Conservation (phyloP, 2,113 vertebrate genomes). For the Protomyctophum bolini region DNA sequence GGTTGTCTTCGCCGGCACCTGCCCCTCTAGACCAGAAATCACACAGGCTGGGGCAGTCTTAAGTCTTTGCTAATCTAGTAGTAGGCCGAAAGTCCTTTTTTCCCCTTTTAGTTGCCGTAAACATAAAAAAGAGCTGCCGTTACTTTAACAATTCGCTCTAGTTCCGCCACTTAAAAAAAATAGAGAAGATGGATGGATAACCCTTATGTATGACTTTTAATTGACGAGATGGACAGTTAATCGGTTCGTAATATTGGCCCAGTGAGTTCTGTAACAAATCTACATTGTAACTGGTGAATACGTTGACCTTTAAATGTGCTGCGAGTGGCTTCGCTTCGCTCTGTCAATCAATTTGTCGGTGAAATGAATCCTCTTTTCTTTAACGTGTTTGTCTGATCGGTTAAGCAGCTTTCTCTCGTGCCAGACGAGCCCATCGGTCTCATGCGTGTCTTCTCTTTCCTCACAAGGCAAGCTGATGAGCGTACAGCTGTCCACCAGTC, state of each 20-base stretch:
- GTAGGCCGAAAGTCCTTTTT: no score
- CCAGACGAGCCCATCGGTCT: constrained; percentile 63
- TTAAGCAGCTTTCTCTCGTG: constrained; percentile 44
- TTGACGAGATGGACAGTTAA: constrained; percentile 31
- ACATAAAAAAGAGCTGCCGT: constrained; percentile 3
- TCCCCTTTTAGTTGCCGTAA: constrained; percentile 24
- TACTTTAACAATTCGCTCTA: constrained; percentile 11
- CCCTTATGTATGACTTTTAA: neutral
- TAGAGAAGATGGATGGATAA: neutral
- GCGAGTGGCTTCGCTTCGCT: constrained; percentile 20
- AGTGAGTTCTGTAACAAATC: constrained; percentile 9
- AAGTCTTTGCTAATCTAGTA: no score
- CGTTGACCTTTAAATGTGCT: constrained; percentile 4
- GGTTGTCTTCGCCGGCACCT: no score
- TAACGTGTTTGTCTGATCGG: constrained; percentile 27
- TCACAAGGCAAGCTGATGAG: constrained; percentile 96
- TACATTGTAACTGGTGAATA: constrained; percentile 16
- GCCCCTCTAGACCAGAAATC: no score
- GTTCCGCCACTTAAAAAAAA: neutral
- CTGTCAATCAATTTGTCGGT: constrained; percentile 12
- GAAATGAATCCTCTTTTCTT: constrained; percentile 15
- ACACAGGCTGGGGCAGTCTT: no score
- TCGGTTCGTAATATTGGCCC: constrained; percentile 1
- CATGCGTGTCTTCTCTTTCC: constrained; percentile 84
- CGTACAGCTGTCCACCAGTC: constrained; percentile 96